Base-by-base conservation (phyloP, 2,797 vertebrate species). In the Pterois miles region DNA sequence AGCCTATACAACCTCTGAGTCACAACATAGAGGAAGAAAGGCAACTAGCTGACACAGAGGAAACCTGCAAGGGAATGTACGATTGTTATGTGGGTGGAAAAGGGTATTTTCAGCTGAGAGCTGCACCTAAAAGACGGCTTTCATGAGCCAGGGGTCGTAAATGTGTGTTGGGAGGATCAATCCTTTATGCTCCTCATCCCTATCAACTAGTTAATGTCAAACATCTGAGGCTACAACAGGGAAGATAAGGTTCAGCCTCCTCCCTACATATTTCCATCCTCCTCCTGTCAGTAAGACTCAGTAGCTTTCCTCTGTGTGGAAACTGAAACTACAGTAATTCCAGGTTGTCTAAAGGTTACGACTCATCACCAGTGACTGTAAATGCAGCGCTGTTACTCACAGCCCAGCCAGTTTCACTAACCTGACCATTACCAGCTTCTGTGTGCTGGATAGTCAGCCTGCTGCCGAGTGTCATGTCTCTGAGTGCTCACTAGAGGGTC, bases 1-100 rank as follows among this genome's bases (percentile, higher is more conserved):
- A 59, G 34, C 9, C 67, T 4, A 29, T n/a, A 1, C 31, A 38
- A 6, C 38, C 13, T 62, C 34, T 74, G 78, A 79, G 69, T 75
- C 38, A 34, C 9, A 65, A 50, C 52, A 36, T 68, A 50, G 59
- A 75, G 76, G 66, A 52, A 77, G 77, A 84, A 74, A 10, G 7
- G 69, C 80, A 82, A 89, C 59, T 23, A n/a, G 59, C 71, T 78
- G 76, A 83, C 72, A 46, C n/a, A 56, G 62, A 38, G n/a, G 22
- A 20, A 16, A 8, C 46, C 16, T 43, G 16, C 3, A 3, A 36
- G 31, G 11, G 31, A 59, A 22, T 8, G 10, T n/a, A 58, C 38
- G 5, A 40, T 40, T 5, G 3, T 13, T 40, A 29, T n/a, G n/a
- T n/a, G n/a, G n/a, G n/a, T n/a, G n/a, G n/a, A n/a, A n/a, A n/a